Evolutionary conservation across 1,140 invertebrate species (phyloP).

Genomic region (Drosophila biarmipes): DNA sequence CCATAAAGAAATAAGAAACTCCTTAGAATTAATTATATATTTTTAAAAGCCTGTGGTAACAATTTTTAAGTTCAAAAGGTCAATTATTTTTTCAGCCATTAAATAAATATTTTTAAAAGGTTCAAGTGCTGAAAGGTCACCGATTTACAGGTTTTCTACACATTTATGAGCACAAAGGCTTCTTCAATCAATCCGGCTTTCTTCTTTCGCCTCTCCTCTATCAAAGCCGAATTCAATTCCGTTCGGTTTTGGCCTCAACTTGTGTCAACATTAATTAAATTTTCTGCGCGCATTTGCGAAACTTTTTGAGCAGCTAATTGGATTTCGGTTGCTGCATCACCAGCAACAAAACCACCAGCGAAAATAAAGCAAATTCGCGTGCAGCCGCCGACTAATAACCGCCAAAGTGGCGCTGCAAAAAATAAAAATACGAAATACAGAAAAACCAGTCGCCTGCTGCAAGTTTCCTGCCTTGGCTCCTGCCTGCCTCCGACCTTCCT

Average conservation of each 20-base stretch:
- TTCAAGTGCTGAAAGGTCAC: slow-evolving; percentile 24
- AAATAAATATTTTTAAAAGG: no score
- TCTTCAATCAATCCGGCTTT: slow-evolving; percentile 1
- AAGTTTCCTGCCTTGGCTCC: slow-evolving; percentile 62
- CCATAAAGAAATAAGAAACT: no score
- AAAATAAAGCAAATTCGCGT: slow-evolving; percentile 74
- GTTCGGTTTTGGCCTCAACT: slow-evolving; percentile 56
- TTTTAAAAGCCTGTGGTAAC: no score
- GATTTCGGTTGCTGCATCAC: slow-evolving; percentile 66
- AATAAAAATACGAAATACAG: slow-evolving; percentile 20
- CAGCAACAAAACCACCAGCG: slow-evolving; percentile 39
- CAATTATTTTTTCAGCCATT: no score
- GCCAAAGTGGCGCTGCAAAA: slow-evolving; percentile 27
- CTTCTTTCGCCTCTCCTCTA: not conserved
- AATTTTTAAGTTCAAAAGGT: no score
- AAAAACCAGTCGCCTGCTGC: slow-evolving; percentile 68
- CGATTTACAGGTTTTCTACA: slow-evolving; percentile 1
- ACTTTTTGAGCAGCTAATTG: slow-evolving; percentile 81
- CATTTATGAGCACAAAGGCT: slow-evolving; percentile 5
- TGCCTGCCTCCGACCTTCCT: slow-evolving; percentile 20
- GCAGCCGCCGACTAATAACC: slow-evolving; percentile 76
- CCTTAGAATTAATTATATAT: no score
- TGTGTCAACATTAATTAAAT: slow-evolving; percentile 83
- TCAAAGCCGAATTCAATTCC: slow-evolving; percentile 45
- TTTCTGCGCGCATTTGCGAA: slow-evolving; percentile 73